Evolutionary conservation across 2,113 vertebrate genomes (phyloP).

Genomic region (Choloepus hoffmanni): DNA sequence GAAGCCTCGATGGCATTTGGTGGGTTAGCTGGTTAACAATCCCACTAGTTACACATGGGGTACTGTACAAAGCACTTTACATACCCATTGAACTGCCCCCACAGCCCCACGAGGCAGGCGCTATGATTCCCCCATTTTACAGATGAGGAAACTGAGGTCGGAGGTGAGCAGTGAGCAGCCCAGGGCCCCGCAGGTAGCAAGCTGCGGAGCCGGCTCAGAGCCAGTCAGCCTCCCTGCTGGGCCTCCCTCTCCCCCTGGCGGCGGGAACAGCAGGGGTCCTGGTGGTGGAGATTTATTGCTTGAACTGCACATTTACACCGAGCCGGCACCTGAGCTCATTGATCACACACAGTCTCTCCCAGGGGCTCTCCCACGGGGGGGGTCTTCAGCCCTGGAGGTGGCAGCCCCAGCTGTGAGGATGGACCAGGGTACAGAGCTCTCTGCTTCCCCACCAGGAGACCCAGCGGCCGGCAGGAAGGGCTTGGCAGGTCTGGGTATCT

Average conservation of each 20-base stretch:
- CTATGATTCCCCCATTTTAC: not conserved
- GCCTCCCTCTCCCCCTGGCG: not conserved
- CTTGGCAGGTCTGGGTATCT: not conserved
- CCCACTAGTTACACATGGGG: not conserved
- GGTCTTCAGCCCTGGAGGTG: not conserved
- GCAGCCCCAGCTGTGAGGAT: not conserved
- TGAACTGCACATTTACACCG: not conserved
- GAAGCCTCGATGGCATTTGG: not conserved
- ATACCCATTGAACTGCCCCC: too few species aligned
- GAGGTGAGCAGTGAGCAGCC: not conserved
- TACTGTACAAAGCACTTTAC: not conserved
- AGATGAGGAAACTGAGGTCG: not conserved
- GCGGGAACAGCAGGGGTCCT: not conserved
- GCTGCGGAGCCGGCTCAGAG: not conserved
- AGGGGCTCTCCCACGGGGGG: not conserved
- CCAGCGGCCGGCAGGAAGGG: not conserved
- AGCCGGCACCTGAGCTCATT: not conserved
- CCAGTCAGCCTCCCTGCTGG: not conserved
- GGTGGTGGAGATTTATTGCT: not conserved
- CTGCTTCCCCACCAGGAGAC: not conserved
- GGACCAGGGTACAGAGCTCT: not conserved
- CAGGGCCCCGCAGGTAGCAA: not conserved
- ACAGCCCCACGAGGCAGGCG: not conserved
- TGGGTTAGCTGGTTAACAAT: not conserved
- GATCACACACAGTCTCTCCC: not conserved